Base-by-base conservation (phyloP, 2,888 invertebrate genomes). In the Brachypalpus laphriformis region DNA sequence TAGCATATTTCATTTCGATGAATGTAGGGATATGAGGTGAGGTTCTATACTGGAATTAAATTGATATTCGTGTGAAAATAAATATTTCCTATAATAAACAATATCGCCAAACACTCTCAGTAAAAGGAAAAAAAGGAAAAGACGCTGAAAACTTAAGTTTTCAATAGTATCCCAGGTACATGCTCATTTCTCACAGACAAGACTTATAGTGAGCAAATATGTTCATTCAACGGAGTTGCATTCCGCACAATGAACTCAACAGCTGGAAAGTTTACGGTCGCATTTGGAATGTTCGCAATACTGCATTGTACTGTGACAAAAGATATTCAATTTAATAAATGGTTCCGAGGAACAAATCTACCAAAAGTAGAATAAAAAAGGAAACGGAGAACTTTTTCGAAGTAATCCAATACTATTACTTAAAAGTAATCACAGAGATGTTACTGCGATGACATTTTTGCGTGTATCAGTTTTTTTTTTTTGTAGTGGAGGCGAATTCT, bases 381-480 rank as follows among this genome's bases (percentile, higher is more conserved):
- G n/a, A 18, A 37, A 59, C 16, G 9, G 31, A 25, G 59, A 40
- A 47, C 9, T 72, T 72, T 57, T 56, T 61, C 59, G 56, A 74
- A 34, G 75, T 75, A 70, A 82, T 75, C 75, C 70, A 75, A 75
- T 82, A n/a, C n/a, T n/a, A 75, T 70, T 63, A 42, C 40, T 70
- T 82, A 75, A 70, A 63, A 75, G 81, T 40, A 56, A 56, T 42
- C 3, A 28, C 4, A 7, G 31, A 20, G 16, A 25, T 42, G 3
- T 8, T 9, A 18, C n/a, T 11, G 16, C 25, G 25, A 31, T 56
- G 49, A 9, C n/a, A 20, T n/a, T 8, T n/a, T 22, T 65, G 61
- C 40, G 40, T 65, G 28, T 14, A n/a, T n/a, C n/a, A n/a, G n/a
- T n/a, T n/a, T n/a, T n/a, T n/a, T n/a, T n/a, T n/a, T n/a, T n/a